Percentiles rank a stretch among this genome's conserved stretches.
Conservation (phyloP, 2,113 vertebrate genomes). For the Motacilla alba region DNA sequence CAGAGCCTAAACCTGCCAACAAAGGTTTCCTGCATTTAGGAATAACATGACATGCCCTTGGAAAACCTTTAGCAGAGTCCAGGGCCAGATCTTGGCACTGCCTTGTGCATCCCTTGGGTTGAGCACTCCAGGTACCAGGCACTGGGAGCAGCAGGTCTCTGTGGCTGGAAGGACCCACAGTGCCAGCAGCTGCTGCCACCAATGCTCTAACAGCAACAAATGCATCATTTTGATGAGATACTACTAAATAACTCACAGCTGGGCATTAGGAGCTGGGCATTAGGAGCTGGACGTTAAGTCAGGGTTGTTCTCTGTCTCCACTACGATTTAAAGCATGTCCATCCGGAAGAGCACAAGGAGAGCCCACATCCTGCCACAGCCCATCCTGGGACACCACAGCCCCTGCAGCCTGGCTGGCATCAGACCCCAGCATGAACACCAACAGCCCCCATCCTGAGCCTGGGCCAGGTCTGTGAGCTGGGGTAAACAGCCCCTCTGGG, state of each 20-base stretch:
- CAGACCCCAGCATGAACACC: not conserved
- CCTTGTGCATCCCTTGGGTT: not conserved
- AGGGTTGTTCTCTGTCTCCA: constrained; percentile 48
- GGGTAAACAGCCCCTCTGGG: not conserved
- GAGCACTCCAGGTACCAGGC: not conserved
- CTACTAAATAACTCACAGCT: constrained; percentile 69
- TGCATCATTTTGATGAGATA: constrained; percentile 60
- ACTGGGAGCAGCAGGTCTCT: not conserved
- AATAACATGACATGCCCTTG: not conserved
- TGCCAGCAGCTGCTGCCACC: constrained; percentile 45
- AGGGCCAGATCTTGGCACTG: not conserved
- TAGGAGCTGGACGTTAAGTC: constrained; percentile 58
- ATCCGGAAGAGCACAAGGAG: constrained; percentile 44
- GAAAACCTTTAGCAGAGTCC: not conserved
- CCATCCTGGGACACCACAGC: not conserved
- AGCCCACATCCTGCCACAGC: not conserved
- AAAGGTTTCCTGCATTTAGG: not conserved
- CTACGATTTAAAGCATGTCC: constrained; percentile 57
- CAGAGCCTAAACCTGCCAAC: not conserved
- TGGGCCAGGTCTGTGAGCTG: not conserved
- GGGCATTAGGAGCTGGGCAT: constrained; percentile 24
- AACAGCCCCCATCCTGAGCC: fast-evolving
- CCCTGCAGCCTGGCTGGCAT: not conserved
- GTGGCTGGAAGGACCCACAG: constrained; percentile 20
- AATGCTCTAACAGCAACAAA: constrained; percentile 56